phyloP scores from a whole-genome alignment of 2,888 invertebrate genomes.

The Pachliopta kotzebuea region DNA sequence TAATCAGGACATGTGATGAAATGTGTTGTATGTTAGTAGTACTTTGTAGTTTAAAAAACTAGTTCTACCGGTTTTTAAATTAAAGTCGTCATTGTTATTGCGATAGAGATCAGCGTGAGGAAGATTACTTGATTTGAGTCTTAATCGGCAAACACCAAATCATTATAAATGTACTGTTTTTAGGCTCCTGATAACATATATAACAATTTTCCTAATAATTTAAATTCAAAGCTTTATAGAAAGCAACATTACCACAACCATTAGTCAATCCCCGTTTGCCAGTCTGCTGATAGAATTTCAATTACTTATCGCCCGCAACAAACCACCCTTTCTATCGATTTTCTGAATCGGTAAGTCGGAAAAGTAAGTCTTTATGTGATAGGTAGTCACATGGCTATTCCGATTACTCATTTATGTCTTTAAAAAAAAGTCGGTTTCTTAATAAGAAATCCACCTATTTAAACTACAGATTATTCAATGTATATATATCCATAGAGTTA shows the following conservation, averaged over 20 bases:
- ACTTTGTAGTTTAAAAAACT: not conserved
- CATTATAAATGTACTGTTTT: too few species aligned
- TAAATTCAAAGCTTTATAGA: not conserved
- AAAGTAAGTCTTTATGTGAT: slow-evolving; percentile 11
- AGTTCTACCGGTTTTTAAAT: not conserved
- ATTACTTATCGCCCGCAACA: slow-evolving; percentile 14
- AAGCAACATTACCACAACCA: slow-evolving; percentile 12
- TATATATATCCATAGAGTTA: too few species aligned
- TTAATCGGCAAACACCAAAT: too few species aligned
- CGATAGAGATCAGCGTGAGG: not conserved
- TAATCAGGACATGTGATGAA: not conserved
- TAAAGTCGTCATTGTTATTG: not conserved
- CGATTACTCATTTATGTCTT: too few species aligned
- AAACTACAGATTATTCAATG: too few species aligned
- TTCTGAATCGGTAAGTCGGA: slow-evolving; percentile 21
- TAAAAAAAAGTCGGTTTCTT: too few species aligned
- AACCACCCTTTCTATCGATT: slow-evolving; percentile 17
- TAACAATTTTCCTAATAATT: too few species aligned
- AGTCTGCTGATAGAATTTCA: slow-evolving; percentile 26
- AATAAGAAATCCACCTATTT: too few species aligned
- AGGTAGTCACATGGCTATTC: not conserved
- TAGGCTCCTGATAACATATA: too few species aligned
- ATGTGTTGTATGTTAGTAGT: not conserved
- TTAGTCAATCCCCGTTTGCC: slow-evolving; percentile 5
- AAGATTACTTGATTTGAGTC: not conserved